Evolutionary conservation across 2,113 vertebrate genomes (phyloP), one percentile per base, ranked within the genome.

Genomic region (Macheiramphus alcinus): DNA sequence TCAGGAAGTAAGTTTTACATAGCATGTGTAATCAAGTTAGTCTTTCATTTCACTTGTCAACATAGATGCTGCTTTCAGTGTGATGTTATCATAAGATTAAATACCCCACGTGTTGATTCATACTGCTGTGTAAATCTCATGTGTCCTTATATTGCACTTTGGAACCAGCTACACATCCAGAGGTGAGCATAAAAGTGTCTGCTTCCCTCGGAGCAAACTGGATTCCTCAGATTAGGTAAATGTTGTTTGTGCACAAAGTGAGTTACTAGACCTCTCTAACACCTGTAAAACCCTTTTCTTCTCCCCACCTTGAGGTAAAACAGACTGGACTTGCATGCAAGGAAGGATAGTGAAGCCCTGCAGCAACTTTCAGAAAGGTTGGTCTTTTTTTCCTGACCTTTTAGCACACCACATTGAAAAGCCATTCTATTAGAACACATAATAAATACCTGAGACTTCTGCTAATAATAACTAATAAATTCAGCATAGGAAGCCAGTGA

Each of bases 31-130:
- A 97, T 94, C 91, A 90, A 92, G 88, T 92, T 85, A 85, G 90
- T 96, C 80, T 96, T 90, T 91, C 92, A 71, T 93, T 97, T 48
- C 86, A 68, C 74, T 95, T 91, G 80, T 93, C 93, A 94, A 36
- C 80, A 36, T 67, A 63, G 76, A 70, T 71, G n/a, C 73, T 81
- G 76, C 52, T 43, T 81, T 90, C 84, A 43, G 1, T 40, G 70
- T 22, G 80, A 87, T 80, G 72, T 62, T 90, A 71, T 11, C 81
- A 53, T 6, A 94, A 88, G 95, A 70, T 90, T 21, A 63, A 94
- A 62, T 42, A 61, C 65, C 66, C 75, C 29, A 3, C 43, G 80
- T 59, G 62, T 43, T 88, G 92, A 53, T 85, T 88, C 32, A 16
- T 34, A 4, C 43, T n/a, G 84, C 42, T n/a, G 43, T 47, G 67